Evolutionary conservation across 2,113 vertebrate genomes (phyloP), one percentile per base, ranked within the genome.

Genomic region (Chloebia gouldiae): DNA sequence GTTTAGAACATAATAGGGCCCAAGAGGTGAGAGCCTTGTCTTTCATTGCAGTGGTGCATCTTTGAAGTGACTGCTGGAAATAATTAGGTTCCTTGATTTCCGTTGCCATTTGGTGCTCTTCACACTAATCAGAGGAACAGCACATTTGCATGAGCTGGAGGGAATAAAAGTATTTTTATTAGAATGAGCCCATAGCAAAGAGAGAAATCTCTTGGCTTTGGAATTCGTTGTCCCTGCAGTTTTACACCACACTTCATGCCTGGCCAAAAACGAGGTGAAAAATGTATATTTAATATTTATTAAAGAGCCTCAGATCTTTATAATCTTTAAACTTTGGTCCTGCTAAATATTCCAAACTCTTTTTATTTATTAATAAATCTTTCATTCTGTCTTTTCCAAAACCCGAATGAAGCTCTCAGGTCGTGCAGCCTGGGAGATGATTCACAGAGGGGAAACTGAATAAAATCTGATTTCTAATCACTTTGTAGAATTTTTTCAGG

Each of bases 281-380:
- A 89, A 91, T 78, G 53, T 87, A 70, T 94, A 72, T 96, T 96
- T 97, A 97, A 96, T 97, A 97, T 97, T 97, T 98, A 97, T 97
- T 96, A 94, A 97, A 97, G 81, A 78, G 31, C 19, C 88, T 95
- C 87, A 96, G 94, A 95, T 96, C 94, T 96, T 94, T 94, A 71
- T 95, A 96, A 96, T 97, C 95, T 96, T 97, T 97, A 83, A 97
- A 97, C 92, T 97, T 97, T 97, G 92, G 88, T 97, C 89, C 92
- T 85, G 78, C 94, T 98, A 97, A 97, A 96, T 97, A 97, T 97
- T 96, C 96, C 88, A 97, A 96, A 95, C 82, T 94, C 92, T 91
- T 92, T 78, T 96, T 98, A 97, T 94, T 93, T 97, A 95, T 97
- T 98, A 97, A 97, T 98, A 97, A 95, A 94, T 94, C 82, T 97